These are phyloP conservation scores for Nomia melanderi DNA, from an alignment of 1,140 invertebrate genomes.

Conservation along the genomic window DNA sequence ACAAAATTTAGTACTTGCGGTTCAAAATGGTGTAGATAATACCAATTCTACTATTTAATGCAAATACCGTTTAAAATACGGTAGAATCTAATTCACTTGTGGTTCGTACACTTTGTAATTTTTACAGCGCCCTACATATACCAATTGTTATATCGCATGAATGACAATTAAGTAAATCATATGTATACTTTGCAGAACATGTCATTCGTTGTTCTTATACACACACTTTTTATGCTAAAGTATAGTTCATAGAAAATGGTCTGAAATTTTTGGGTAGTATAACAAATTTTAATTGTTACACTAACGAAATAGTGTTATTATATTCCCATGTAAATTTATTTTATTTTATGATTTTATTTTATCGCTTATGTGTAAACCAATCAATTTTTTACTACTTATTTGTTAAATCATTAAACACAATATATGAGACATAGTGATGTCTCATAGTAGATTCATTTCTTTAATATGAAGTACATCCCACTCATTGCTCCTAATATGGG, in stretches of 20 bases:
- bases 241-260: background rate
- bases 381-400: background rate
- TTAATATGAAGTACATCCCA: too few relatives aligned
- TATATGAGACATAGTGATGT: too few relatives aligned
- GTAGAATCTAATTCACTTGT: background rate
- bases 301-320: background rate
- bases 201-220: background rate
- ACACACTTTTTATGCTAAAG: background rate
- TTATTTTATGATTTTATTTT: background rate
- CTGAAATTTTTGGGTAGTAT: background rate
- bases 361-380: background rate
- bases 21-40: background rate
- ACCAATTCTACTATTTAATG: background rate
- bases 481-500: too few relatives aligned
- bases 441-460: too few relatives aligned
- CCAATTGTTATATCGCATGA: background rate
- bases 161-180: constrained; percentile 1
- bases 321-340: background rate
- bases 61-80: background rate
- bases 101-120: background rate
- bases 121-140: background rate
- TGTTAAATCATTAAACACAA: too few relatives aligned
- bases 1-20: background rate
- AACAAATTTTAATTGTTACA: background rate
- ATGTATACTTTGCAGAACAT: background rate